A percentile compares a stretch with the other conserved stretches of the same genome.
Evolutionary conservation across 2,113 vertebrate species (phyloP).

Genomic region (Hyla sarda): DNA sequence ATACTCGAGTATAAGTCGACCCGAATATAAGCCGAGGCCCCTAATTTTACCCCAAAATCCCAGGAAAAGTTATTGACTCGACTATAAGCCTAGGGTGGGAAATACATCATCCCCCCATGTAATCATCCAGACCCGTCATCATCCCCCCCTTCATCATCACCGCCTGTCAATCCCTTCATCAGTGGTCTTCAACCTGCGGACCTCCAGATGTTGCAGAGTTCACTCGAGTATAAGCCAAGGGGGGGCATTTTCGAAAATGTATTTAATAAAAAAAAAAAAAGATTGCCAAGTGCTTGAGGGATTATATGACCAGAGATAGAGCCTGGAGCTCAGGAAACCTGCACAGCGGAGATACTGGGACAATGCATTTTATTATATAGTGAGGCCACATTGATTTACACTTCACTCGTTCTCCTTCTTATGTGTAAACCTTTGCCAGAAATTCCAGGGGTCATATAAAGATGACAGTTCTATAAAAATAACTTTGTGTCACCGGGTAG

Average conservation of each 20-base stretch:
- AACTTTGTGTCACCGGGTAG: neutral
- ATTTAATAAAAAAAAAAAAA: neutral
- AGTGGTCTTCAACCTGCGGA: too few relatives aligned
- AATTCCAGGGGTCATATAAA: conserved; percentile 28
- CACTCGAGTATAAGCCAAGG: too few relatives aligned
- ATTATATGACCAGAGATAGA: conserved; percentile 44
- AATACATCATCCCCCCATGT: too few relatives aligned
- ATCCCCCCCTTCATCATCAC: too few relatives aligned
- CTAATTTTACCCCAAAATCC: too few relatives aligned
- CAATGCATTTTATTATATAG: conserved; percentile 39
- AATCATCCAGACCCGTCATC: too few relatives aligned
- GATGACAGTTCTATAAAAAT: conserved; percentile 19
- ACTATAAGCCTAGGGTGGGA: too few relatives aligned
- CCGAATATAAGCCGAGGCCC: too few relatives aligned
- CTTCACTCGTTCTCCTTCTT: neutral
- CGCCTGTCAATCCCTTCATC: too few relatives aligned
- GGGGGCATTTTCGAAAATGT: neutral
- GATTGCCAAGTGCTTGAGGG: neutral
- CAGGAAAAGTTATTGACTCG: too few relatives aligned
- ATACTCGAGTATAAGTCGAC: too few relatives aligned
- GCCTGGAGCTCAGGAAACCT: neutral
- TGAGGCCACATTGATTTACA: neutral
- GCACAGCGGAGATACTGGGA: neutral
- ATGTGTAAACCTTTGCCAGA: conserved; percentile 21
- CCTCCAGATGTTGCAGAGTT: too few relatives aligned